phyloP scores from a whole-genome alignment of 2,113 vertebrate species.

The Baryphthengus martii region DNA sequence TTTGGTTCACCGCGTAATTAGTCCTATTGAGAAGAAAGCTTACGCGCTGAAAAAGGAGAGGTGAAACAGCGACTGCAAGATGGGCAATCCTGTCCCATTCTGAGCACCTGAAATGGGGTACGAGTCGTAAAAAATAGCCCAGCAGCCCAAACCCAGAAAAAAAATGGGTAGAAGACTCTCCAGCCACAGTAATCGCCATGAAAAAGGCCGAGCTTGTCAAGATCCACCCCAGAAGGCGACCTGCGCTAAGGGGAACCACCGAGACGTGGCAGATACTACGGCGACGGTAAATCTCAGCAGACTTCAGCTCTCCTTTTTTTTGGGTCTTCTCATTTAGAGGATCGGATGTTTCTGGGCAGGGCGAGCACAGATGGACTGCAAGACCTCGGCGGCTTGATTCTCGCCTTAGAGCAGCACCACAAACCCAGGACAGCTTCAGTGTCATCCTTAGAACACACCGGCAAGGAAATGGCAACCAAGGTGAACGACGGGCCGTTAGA shows the following conservation, averaged over 20 bases:
- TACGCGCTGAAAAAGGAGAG: background rate
- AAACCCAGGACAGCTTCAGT: background rate
- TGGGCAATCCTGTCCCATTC: background rate
- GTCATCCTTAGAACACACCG: background rate
- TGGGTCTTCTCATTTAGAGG: background rate
- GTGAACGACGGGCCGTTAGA: background rate
- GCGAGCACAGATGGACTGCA: background rate
- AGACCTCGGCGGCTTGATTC: background rate
- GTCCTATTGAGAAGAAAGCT: constrained; percentile 34
- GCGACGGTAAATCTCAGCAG: background rate
- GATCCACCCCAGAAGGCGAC: background rate
- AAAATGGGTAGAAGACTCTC: background rate
- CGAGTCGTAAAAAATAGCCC: background rate
- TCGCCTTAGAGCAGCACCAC: background rate
- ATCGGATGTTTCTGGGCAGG: background rate
- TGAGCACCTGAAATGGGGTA: background rate
- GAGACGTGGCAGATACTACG: background rate
- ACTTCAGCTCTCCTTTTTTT: background rate
- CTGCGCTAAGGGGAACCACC: background rate
- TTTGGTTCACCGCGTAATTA: constrained; percentile 50
- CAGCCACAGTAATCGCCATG: background rate
- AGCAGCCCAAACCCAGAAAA: background rate
- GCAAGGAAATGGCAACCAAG: background rate
- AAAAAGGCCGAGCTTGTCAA: background rate
- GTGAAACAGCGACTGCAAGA: background rate